These are phyloP conservation scores for Ips typographus DNA, from an alignment of 1,140 invertebrate genomes.

Conservation along the genomic window DNA sequence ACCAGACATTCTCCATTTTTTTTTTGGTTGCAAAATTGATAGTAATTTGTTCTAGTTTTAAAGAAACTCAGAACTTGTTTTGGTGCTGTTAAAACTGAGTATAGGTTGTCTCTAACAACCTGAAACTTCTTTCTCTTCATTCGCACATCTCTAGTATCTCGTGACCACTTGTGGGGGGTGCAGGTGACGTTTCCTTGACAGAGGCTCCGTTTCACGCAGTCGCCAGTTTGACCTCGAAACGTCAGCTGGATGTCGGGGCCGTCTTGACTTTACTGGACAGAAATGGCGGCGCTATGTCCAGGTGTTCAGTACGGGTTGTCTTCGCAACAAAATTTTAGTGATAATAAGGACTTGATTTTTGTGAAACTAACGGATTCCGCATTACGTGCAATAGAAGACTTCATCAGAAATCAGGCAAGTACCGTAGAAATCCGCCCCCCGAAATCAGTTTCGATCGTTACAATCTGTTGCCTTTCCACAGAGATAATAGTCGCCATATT, in stretches of 20 bases:
- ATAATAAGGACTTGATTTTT: constrained; percentile 87
- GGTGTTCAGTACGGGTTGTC: constrained; percentile 94
- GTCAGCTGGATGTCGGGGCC: constrained; percentile 48
- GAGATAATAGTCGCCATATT: constrained; percentile 51
- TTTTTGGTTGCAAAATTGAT: too few species aligned
- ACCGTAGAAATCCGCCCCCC: constrained; percentile 9
- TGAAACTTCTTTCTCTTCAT: too few species aligned
- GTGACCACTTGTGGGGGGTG: background rate
- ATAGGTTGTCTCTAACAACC: too few species aligned
- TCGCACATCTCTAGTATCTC: too few species aligned
- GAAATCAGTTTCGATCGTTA: constrained; percentile 34
- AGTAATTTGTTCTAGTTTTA: too few species aligned
- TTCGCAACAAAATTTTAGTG: constrained; percentile 80
- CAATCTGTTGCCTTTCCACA: constrained; percentile 47
- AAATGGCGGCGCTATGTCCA: constrained; percentile 93
- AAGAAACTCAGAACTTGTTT: too few species aligned
- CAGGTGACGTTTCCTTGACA: constrained; percentile 17
- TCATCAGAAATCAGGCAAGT: constrained; percentile 81
- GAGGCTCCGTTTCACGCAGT: constrained; percentile 37
- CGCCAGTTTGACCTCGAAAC: constrained; percentile 42
- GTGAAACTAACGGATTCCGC: constrained; percentile 94
- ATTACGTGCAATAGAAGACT: constrained; percentile 86
- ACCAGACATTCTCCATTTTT: too few species aligned
- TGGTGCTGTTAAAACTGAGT: too few species aligned
- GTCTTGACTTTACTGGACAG: constrained; percentile 47